Base-by-base conservation (phyloP, 2,888 invertebrate genomes). In the Megaustenia siamemsis region DNA sequence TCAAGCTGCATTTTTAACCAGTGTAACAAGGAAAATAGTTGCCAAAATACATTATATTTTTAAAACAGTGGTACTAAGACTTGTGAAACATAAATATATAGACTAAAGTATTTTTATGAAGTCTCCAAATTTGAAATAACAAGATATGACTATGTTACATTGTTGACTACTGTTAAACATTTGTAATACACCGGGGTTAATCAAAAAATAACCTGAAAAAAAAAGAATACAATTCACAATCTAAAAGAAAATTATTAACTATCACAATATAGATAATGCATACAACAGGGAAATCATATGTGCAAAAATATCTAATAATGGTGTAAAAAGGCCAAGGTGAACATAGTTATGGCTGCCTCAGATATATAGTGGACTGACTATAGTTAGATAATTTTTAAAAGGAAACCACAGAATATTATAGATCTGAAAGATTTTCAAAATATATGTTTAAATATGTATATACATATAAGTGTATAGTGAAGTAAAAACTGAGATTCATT, bases 301-400 rank as follows among this genome's bases (percentile, higher is more conserved):
- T 69, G 69, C 24, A 69, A 69, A 69, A 21, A 69, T 40, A 40
- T 69, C 32, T 63, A 40, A 69, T 24, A 69, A 24, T 40, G 21
- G 40, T 69, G 69, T 69, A 69, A 69, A 38, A 40, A 40, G 38
- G 38, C 32, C 2, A 69, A 69, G 40, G 21, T 24, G 38, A 21
- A n/a, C 6, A 56, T 21, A 56, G 24, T 40, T 5, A 0, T 40
- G 38, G 69, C 69, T 69, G 69, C 69, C 69, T 38, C 40, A 40
- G 21, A 40, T 6, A 28, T 60, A 10, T 28, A 6, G 63, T 5
- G 15, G 21, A 32, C 32, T 63, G 32, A 15, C 10, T 40, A 69
- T 38, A 69, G 6, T 21, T 56, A 56, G 4, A 69, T 12, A n/a
- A 24, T 4, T 56, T 66, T 32, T 1, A 10, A 68, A 38, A 35